Evolutionary conservation across 1,140 invertebrate species (phyloP), one percentile per base, ranked within the genome.

Genomic region (Wiebesia pumilae): DNA sequence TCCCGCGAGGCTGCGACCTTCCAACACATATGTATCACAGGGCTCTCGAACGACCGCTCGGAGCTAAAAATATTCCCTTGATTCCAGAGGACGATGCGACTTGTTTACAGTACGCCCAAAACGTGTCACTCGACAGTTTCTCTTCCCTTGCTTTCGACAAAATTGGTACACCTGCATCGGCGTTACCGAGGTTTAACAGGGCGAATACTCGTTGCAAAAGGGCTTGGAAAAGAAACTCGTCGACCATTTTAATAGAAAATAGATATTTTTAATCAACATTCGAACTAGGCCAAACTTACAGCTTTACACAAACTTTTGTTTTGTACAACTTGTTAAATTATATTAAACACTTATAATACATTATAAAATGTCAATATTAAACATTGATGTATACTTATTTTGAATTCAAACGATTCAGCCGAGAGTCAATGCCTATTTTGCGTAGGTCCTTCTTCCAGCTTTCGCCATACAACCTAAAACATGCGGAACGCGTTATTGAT

Each of bases 381-480:
- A 81, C 19, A 81, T 83, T 30, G 65, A n/a, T 77, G 6, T 62
- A 27, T 40, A 77, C 10, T 51, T 54, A 75, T 30, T 40, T 38
- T 83, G 2, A 58, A 38, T 21, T 0, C 51, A 16, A 10, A 0
- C 19, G 40, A 47, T 33, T 43, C 35, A 14, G 30, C 35, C 43
- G 54, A 27, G 21, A 43, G 33, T 88, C 91, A 95, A 90, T 95
- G 94, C 92, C 94, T 94, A 83, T 94, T 90, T 85, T 94, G 94
- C 67, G 54, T 30, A 35, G 95, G 95, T 83, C 94, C 95, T 91
- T 96, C 96, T 90, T 96, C 96, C 71, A 96, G 90, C 91, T 96
- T 96, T 90, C 95, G 93, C 96, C 96, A 96, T 40, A 96, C 96
- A 67, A 96, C 95, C 96, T 96, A 90, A 94, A 93, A 6, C 35